A percentile compares a stretch with the other conserved stretches of the same genome.
phyloP scores from a whole-genome alignment of 2,888 invertebrate genomes.

The Trichopria drosophilae region DNA sequence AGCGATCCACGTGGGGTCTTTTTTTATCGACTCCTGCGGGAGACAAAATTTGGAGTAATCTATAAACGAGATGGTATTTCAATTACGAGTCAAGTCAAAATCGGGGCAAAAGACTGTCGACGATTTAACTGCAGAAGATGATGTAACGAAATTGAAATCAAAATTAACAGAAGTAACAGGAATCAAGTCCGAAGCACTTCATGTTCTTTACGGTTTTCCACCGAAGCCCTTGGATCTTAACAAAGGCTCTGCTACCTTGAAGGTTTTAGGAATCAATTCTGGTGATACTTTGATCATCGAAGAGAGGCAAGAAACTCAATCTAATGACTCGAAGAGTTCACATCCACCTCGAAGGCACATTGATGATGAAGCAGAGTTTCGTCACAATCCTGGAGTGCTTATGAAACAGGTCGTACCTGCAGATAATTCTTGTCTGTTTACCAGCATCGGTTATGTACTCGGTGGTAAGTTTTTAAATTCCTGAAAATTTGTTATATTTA shows the following conservation, averaged over 20 bases:
- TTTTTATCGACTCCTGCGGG: too few relatives aligned
- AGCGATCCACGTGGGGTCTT: too few relatives aligned
- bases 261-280: conserved; percentile 73
- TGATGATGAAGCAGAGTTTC: conserved; percentile 42
- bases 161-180: conserved; percentile 71
- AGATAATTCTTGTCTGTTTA: conserved; percentile 95
- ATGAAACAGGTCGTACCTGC: conserved; percentile 92
- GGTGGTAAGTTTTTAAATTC: conserved; percentile 56
- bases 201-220: conserved; percentile 80
- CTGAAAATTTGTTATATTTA: too few relatives aligned
- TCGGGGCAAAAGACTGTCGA: conserved; percentile 76
- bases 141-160: conserved; percentile 73
- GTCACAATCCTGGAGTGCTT: conserved; percentile 67
- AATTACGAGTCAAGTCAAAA: conserved; percentile 82
- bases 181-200: conserved; percentile 59
- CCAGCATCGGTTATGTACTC: conserved; percentile 73
- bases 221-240: conserved; percentile 77
- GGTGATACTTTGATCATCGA: conserved; percentile 89
- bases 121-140: conserved; percentile 68
- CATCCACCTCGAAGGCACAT: conserved; percentile 44
- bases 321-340: conserved; percentile 42
- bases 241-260: conserved; percentile 65
- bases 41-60: too few relatives aligned
- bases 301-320: conserved; percentile 62
- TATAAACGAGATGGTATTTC: too few relatives aligned